A percentile compares a stretch with the other conserved stretches of the same genome.
phyloP scores from a whole-genome alignment of 2,113 vertebrate species.

The Megatriorchis doriae region DNA sequence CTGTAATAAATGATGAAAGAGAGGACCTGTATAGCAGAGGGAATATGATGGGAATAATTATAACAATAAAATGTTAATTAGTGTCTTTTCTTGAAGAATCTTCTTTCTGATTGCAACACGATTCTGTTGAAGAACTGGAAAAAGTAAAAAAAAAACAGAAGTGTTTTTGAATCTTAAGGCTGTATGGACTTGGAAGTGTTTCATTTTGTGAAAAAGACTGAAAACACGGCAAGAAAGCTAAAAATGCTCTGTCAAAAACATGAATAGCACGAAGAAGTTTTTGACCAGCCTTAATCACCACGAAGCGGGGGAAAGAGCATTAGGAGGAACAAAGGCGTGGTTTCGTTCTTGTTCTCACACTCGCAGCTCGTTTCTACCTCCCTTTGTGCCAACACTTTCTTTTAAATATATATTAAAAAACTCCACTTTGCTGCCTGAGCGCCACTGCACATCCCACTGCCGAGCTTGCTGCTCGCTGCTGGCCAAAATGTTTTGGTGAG shows the following conservation, averaged over 20 bases:
- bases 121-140: background rate
- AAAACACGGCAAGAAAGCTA: background rate
- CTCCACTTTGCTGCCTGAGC: background rate
- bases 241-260: background rate
- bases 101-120: background rate
- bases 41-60: conserved; percentile 9
- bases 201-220: background rate
- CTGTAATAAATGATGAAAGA: conserved; percentile 31
- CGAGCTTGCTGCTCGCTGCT: rapidly evolving
- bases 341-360: background rate
- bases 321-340: background rate
- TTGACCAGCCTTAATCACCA: background rate
- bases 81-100: conserved; percentile 9
- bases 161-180: background rate
- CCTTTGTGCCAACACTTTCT: conserved; percentile 9
- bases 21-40: background rate
- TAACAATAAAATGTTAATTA: conserved; percentile 44
- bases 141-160: background rate
- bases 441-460: background rate
- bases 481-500: background rate
- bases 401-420: conserved; percentile 37
- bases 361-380: background rate
- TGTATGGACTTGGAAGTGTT: background rate
- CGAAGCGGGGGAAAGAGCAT: background rate
- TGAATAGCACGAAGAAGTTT: background rate